Conservation (phyloP, 1,140 invertebrate genomes). For the Aphaenogaster rudis region DNA sequence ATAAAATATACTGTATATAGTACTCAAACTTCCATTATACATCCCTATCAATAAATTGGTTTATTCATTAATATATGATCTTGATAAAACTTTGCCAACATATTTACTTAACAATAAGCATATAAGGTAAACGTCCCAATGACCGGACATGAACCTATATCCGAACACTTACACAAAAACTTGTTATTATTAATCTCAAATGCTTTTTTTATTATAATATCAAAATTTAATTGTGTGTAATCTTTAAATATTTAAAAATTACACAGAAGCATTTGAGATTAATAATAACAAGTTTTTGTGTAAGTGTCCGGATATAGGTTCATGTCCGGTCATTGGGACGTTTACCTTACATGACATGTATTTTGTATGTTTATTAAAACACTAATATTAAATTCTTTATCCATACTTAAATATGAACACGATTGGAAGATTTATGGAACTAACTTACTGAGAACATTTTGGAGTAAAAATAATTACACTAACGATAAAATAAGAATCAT, state of each 20-base stretch:
- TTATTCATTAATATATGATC: neutral
- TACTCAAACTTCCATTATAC: neutral
- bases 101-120: neutral
- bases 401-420: neutral
- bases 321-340: no score
- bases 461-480: neutral
- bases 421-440: neutral
- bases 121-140: neutral
- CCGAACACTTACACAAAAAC: no score
- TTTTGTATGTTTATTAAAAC: neutral
- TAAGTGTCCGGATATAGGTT: no score
- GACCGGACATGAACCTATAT: no score
- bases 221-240: no score
- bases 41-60: neutral
- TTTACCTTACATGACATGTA: neutral
- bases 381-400: neutral
- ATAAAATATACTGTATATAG: neutral
- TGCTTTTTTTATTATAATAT: no score
- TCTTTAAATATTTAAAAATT: no score
- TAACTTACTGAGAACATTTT: neutral
- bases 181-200: no score
- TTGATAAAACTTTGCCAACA: neutral
- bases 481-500: neutral
- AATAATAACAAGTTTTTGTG: no score
- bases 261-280: no score